Evolutionary conservation across 2,797 vertebrate species (phyloP).

Genomic region (Helicolenus hilgendorfi): DNA sequence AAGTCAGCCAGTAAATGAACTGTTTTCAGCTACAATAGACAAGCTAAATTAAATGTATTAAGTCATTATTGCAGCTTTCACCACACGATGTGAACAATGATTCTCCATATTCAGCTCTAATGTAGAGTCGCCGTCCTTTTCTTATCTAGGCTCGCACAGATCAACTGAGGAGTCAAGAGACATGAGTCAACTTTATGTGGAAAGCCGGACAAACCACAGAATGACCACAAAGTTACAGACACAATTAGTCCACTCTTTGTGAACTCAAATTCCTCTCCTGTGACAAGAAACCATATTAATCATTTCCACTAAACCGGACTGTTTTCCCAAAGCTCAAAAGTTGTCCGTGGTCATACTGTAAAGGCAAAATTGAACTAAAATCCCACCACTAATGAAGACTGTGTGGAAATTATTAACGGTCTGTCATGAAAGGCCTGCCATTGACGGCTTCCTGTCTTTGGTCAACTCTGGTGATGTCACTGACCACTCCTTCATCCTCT

Average conservation of each 20-base stretch:
- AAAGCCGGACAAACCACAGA: neutral
- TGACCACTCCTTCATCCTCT: neutral
- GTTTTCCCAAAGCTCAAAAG: neutral
- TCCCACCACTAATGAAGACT: neutral
- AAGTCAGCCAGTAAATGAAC: neutral
- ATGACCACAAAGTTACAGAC: neutral
- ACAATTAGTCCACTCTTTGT: neutral
- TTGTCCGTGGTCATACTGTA: neutral
- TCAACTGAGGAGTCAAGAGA: neutral
- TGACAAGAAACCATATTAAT: neutral
- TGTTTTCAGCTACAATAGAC: neutral
- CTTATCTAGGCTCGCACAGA: slow-evolving; percentile 10
- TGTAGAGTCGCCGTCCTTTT: neutral
- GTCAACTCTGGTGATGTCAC: neutral
- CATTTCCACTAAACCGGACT: neutral
- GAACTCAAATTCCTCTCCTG: neutral
- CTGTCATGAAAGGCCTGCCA: neutral
- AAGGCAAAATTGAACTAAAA: neutral
- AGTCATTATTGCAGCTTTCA: neutral
- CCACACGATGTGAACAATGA: neutral
- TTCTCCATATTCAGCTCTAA: neutral
- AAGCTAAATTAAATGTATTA: neutral
- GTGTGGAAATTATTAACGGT: neutral
- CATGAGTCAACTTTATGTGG: slow-evolving; percentile 18
- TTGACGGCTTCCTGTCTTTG: neutral